Percentiles rank a stretch among this genome's conserved stretches.
phyloP scores from a whole-genome alignment of 2,113 vertebrate genomes.

The Pachypanchax playfairii region DNA sequence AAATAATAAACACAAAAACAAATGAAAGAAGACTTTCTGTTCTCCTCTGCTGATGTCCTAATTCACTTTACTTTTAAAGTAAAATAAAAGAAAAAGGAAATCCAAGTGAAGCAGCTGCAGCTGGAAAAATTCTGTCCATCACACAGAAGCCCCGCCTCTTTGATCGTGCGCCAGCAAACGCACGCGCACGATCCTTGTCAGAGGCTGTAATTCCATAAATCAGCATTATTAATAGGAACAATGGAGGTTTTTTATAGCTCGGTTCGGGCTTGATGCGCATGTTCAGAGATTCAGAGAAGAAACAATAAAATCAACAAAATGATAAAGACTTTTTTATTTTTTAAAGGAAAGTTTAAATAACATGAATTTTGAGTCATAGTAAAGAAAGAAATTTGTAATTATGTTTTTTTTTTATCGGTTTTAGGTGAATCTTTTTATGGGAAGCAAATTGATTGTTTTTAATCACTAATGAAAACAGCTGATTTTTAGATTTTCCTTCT shows the following conservation, averaged over 20 bases:
- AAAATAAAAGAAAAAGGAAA: conserved; percentile 7
- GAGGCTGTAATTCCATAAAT: background rate
- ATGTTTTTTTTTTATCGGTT: too few species aligned
- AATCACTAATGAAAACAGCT: too few species aligned
- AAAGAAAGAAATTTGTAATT: too few species aligned
- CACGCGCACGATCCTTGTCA: background rate
- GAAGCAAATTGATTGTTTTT: too few species aligned
- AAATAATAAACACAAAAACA: conserved; percentile 12
- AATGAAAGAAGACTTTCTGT: conserved; percentile 6
- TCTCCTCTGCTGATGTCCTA: background rate
- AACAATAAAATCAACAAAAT: too few species aligned
- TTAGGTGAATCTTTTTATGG: too few species aligned
- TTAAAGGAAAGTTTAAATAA: too few species aligned
- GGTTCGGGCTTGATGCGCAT: background rate
- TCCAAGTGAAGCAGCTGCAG: conserved; percentile 26
- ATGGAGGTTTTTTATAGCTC: background rate
- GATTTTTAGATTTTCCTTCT: too few species aligned
- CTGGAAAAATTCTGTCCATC: conserved; percentile 6
- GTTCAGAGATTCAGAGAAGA: too few species aligned
- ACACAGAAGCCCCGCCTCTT: conserved; percentile 18
- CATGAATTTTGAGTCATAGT: too few species aligned
- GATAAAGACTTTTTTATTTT: too few species aligned
- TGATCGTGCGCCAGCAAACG: background rate
- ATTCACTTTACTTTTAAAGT: conserved; percentile 5
- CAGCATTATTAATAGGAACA: background rate